phyloP scores from a whole-genome alignment of 2,113 vertebrate species.

The Galemys pyrenaicus region DNA sequence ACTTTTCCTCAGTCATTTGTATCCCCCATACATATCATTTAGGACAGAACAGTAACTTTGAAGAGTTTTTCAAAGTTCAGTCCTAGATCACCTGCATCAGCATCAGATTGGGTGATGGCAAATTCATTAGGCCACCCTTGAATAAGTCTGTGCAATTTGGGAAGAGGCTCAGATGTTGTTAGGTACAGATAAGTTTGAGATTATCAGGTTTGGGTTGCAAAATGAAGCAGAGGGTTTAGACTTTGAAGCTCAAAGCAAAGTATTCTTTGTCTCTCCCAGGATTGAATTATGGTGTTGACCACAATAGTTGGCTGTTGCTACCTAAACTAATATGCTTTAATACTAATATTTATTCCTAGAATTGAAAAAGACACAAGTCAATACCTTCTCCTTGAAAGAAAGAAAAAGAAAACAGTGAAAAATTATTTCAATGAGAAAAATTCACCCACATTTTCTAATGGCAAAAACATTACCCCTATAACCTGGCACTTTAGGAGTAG shows the following conservation, averaged over 20 bases:
- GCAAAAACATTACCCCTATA: background rate
- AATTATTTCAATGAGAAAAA: conserved; percentile 22
- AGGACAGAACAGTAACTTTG: background rate
- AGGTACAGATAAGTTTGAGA: background rate
- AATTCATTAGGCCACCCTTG: background rate
- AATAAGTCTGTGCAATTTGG: background rate
- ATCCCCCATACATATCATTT: background rate
- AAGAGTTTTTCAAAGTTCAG: background rate
- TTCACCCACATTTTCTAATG: conserved; percentile 25
- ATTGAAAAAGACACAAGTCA: background rate
- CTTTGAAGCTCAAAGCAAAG: background rate
- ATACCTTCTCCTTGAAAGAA: conserved; percentile 14
- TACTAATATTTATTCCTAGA: background rate
- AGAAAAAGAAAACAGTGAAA: background rate
- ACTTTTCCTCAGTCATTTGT: background rate
- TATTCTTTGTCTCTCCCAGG: background rate
- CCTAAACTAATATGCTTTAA: conserved; percentile 16
- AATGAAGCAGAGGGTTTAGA: background rate
- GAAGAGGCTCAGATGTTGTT: background rate
- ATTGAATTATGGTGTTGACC: background rate
- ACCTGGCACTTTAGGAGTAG: background rate
- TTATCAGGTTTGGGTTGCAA: background rate
- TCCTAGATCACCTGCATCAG: background rate
- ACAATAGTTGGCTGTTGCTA: background rate
- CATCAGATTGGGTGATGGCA: background rate